phyloP scores from a whole-genome alignment of 2,797 vertebrate species.

The Coreius guichenoti region DNA sequence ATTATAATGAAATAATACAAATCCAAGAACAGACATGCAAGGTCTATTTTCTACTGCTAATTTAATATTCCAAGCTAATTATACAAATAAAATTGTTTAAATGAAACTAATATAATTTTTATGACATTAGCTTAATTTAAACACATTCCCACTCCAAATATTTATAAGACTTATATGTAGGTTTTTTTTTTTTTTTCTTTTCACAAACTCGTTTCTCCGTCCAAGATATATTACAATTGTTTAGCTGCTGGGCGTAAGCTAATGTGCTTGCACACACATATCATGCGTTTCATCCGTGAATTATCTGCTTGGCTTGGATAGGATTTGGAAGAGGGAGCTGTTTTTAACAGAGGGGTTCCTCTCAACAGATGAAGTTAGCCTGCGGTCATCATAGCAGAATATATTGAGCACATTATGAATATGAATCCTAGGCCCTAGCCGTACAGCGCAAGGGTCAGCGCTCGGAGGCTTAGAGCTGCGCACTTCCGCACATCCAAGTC shows the following conservation, averaged over 20 bases:
- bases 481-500: constrained; percentile 74
- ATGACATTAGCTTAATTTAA: constrained; percentile 39
- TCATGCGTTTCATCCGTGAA: constrained; percentile 77
- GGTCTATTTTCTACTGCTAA: background rate
- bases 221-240: constrained; percentile 59
- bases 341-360: constrained; percentile 73
- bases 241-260: constrained; percentile 57
- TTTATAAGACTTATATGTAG: constrained; percentile 50
- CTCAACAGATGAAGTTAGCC: constrained; percentile 71
- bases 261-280: constrained; percentile 64
- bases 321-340: constrained; percentile 76
- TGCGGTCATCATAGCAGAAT: constrained; percentile 80
- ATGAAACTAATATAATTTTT: constrained; percentile 51
- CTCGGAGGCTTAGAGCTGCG: constrained; percentile 77
- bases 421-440: constrained; percentile 80
- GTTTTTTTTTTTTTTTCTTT: constrained; percentile 54
- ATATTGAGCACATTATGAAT: constrained; percentile 86
- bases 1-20: constrained; percentile 12
- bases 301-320: constrained; percentile 78
- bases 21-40: background rate
- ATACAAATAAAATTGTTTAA: constrained; percentile 27
- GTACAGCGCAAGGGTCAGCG: constrained; percentile 77
- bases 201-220: constrained; percentile 49
- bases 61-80: constrained; percentile 27
- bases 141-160: constrained; percentile 58